phyloP scores from a whole-genome alignment of 1,140 invertebrate genomes.

The Papilio polyxenes region DNA sequence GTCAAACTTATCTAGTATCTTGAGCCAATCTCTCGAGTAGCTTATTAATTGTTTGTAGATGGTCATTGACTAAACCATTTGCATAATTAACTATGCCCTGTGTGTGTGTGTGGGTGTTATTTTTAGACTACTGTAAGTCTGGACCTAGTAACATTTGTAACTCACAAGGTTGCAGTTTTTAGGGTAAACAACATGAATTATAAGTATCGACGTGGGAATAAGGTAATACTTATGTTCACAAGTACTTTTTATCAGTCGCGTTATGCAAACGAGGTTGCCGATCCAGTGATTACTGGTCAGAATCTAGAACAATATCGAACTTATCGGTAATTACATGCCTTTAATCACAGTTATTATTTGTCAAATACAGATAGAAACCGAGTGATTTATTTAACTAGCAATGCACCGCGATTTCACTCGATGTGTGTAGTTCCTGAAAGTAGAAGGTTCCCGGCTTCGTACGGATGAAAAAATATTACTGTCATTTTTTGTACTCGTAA shows the following conservation, averaged over 20 bases:
- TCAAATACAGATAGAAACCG: slow-evolving; percentile 35
- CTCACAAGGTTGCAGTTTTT: background rate
- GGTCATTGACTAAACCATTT: background rate
- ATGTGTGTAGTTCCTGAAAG: no score
- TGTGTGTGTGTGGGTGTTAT: background rate
- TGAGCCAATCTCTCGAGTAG: no score
- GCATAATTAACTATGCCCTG: background rate
- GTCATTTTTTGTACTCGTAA: background rate
- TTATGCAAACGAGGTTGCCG: slow-evolving; percentile 56
- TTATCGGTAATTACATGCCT: slow-evolving; percentile 59
- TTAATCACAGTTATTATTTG: slow-evolving; percentile 48
- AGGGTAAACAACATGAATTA: background rate
- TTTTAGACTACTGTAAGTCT: background rate
- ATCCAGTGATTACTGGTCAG: slow-evolving; percentile 62
- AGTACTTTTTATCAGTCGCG: slow-evolving; percentile 24
- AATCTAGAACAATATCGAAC: slow-evolving; percentile 67
- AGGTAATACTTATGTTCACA: slow-evolving; percentile 40
- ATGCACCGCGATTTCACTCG: background rate
- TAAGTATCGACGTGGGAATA: slow-evolving; percentile 42
- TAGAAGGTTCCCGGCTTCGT: background rate
- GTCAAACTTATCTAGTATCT: no score
- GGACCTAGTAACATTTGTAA: background rate
- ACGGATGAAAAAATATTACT: background rate
- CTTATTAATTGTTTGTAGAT: background rate
- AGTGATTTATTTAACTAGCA: background rate